Evolutionary conservation across 2,888 invertebrate species (phyloP).

Genomic region (Holacanthella duospinosa): DNA sequence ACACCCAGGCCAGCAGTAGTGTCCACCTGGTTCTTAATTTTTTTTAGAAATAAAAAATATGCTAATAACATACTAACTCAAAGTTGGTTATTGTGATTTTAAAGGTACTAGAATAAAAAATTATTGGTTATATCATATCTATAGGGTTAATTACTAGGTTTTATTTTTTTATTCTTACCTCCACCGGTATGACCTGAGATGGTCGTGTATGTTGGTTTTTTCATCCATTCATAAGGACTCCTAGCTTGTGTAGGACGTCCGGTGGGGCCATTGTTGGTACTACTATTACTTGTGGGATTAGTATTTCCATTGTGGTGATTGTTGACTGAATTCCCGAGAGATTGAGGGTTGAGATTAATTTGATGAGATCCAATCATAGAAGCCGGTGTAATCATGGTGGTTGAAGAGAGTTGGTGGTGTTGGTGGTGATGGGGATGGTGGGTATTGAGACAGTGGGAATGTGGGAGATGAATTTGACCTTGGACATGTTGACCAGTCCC

Average conservation of each 20-base stretch:
- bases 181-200: constrained; percentile 43
- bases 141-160: no score
- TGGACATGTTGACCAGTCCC: constrained; percentile 44
- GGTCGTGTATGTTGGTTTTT: constrained; percentile 61
- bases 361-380: constrained; percentile 21
- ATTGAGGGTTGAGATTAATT: constrained; percentile 23
- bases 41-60: no score
- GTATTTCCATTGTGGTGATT: constrained; percentile 4
- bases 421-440: constrained; percentile 10
- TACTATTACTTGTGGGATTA: background rate
- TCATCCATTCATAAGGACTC: constrained; percentile 86
- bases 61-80: no score
- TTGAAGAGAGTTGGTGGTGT: constrained; percentile 14
- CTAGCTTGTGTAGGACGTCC: constrained; percentile 58
- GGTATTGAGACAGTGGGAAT: constrained; percentile 8
- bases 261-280: background rate
- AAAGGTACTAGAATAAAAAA: no score
- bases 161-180: constrained; percentile 47
- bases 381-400: constrained; percentile 5
- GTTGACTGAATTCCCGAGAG: no score
- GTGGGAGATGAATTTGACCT: constrained; percentile 24
- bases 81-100: no score
- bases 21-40: no score
- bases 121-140: no score
- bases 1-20: no score